These are phyloP conservation scores for Apamea anceps DNA, from an alignment of 2,888 invertebrate genomes.

Conservation along the genomic window DNA sequence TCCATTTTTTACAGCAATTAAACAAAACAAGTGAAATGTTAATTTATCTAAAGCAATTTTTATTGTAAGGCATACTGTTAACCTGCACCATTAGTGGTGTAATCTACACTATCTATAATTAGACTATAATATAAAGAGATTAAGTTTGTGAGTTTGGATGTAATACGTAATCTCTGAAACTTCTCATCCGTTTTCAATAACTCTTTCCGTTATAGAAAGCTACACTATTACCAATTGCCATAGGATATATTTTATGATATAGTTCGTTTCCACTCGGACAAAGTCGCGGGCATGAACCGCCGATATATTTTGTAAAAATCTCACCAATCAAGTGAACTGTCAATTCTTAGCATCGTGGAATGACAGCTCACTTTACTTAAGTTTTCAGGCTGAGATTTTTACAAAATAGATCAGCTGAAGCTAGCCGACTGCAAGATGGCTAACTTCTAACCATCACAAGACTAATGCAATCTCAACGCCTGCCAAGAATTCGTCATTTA, in stretches of 20 bases:
- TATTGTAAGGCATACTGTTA: not conserved
- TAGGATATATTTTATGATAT: not conserved
- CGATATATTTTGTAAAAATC: too few relatives aligned
- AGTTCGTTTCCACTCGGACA: not conserved
- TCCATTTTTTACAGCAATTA: not conserved
- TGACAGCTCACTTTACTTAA: too few relatives aligned
- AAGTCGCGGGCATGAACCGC: too few relatives aligned
- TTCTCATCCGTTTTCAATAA: too few relatives aligned
- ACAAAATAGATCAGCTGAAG: not conserved
- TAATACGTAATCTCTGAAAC: too few relatives aligned
- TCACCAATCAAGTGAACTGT: too few relatives aligned
- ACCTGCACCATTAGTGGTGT: not conserved
- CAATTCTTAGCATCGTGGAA: too few relatives aligned
- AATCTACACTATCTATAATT: too few relatives aligned
- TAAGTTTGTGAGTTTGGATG: too few relatives aligned
- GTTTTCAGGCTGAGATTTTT: too few relatives aligned
- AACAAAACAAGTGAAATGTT: too few relatives aligned
- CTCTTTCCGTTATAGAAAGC: not conserved
- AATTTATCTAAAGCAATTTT: not conserved
- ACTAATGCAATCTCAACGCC: constrained; percentile 22
- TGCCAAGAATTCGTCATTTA: constrained; percentile 20
- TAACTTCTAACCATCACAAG: not conserved
- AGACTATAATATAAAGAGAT: too few relatives aligned
- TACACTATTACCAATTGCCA: not conserved
- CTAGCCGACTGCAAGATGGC: not conserved